Percentiles rank a stretch among this genome's conserved stretches.
phyloP scores from a whole-genome alignment of 2,113 vertebrate genomes.

The Phalacrocorax aristotelis region DNA sequence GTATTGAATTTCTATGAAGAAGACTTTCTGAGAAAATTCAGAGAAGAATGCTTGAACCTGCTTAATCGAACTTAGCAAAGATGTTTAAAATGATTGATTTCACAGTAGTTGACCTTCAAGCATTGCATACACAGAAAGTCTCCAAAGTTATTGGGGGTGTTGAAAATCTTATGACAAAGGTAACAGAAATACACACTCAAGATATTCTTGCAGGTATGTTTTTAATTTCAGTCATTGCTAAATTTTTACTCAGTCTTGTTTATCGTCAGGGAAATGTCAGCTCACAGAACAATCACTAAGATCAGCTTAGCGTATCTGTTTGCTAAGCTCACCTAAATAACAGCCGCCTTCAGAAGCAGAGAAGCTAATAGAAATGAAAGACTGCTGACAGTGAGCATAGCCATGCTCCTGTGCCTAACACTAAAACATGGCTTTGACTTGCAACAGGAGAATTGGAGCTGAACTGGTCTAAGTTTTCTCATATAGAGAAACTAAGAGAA shows the following conservation, averaged over 20 bases:
- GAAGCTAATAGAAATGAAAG: background rate
- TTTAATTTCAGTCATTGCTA: background rate
- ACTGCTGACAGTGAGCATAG: background rate
- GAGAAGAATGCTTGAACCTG: background rate
- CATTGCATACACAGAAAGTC: background rate
- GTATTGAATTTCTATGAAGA: background rate
- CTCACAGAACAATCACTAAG: background rate
- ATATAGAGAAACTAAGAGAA: background rate
- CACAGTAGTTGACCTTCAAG: background rate
- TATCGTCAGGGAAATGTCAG: background rate
- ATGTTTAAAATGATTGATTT: background rate
- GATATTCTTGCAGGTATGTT: background rate
- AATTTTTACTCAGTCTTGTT: background rate
- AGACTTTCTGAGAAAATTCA: background rate
- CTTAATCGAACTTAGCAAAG: background rate
- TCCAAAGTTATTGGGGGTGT: background rate
- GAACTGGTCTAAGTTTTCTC: background rate
- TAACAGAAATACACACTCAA: background rate
- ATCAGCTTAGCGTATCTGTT: background rate
- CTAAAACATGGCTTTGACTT: background rate
- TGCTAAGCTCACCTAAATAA: background rate
- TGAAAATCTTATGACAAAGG: background rate
- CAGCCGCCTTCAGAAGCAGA: background rate
- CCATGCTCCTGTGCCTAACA: background rate
- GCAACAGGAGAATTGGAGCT: background rate